These are phyloP conservation scores for Crocuta crocuta DNA, from an alignment of 2,113 vertebrate genomes.

Conservation along the genomic window DNA sequence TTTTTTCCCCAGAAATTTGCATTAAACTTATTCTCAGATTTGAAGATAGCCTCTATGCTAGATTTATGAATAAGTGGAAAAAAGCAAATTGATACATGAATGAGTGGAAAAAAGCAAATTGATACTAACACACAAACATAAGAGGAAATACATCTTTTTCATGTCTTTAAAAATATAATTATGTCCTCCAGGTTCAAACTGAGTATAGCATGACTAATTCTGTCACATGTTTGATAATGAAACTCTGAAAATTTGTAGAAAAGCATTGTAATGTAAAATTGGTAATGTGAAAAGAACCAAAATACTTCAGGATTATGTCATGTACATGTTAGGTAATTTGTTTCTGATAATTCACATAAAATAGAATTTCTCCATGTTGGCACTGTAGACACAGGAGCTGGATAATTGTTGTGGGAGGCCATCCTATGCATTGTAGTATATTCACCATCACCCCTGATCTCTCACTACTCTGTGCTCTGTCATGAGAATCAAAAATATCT, in stretches of 20 bases:
- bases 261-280: not conserved
- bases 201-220: not conserved
- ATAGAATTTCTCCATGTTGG: not conserved
- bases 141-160: not conserved
- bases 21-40: not conserved
- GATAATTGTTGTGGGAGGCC: not conserved
- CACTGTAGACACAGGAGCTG: not conserved
- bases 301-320: not conserved
- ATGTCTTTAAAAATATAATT: not conserved
- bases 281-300: not conserved
- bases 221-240: not conserved
- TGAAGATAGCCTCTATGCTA: not conserved
- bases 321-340: not conserved
- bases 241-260: not conserved
- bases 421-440: rapidly evolving
- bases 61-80: not conserved
- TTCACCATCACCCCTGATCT: not conserved
- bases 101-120: not conserved
- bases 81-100: not conserved
- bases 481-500: not conserved
- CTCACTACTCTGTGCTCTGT: not conserved
- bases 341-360: not conserved
- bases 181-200: not conserved
- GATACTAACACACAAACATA: not conserved
- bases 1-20: not conserved